Evolutionary conservation across 2,113 vertebrate genomes (phyloP).

Genomic region (Pygoscelis adeliae): DNA sequence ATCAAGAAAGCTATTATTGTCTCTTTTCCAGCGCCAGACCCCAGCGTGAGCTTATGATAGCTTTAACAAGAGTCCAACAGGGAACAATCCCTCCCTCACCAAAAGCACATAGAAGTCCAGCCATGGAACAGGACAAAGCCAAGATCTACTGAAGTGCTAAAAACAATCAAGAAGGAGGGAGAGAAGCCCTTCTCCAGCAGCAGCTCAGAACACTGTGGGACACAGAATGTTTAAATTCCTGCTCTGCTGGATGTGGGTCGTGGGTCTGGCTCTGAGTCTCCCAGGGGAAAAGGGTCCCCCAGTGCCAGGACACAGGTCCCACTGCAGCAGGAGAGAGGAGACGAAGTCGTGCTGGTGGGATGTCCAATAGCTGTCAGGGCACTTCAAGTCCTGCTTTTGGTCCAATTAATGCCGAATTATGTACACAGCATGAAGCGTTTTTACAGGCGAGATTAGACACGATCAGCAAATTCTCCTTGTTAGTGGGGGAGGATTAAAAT

Average conservation of each 20-base stretch:
- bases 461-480: neutral
- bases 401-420: neutral
- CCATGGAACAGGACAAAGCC: neutral
- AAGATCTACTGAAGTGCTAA: neutral
- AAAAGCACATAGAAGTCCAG: neutral
- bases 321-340: neutral
- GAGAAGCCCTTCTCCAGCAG: neutral
- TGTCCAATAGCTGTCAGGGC: neutral
- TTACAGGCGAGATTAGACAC: neutral
- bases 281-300: neutral
- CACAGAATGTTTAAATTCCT: neutral
- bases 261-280: rapidly evolving
- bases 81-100: neutral
- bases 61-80: neutral
- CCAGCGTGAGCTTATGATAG: neutral
- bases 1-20: neutral
- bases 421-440: neutral
- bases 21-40: neutral
- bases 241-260: neutral
- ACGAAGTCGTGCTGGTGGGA: neutral
- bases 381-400: neutral
- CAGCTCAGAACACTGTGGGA: neutral
- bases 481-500: neutral
- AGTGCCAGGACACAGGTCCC: neutral
- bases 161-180: neutral